These are phyloP conservation scores for Pycnomerus fuliginosus DNA, from an alignment of 2,888 invertebrate species.

Conservation along the genomic window DNA sequence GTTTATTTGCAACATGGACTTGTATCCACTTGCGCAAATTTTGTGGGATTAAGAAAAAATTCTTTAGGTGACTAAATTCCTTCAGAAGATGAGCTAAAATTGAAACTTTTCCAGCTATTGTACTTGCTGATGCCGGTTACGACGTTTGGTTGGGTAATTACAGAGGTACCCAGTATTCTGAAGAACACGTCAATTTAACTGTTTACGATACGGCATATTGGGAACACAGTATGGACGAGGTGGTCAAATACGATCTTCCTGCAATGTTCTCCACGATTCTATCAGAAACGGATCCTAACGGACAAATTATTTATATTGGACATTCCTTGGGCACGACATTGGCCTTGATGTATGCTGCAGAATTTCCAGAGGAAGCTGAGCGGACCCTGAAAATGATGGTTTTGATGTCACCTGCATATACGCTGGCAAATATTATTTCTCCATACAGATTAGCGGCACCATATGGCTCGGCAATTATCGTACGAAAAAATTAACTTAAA, in stretches of 20 bases:
- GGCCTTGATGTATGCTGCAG: conserved; percentile 67
- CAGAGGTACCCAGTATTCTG: conserved; percentile 45
- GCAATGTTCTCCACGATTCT: conserved; percentile 37
- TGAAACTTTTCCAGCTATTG: too few species aligned
- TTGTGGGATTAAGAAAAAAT: conserved; percentile 42
- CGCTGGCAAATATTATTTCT: conserved; percentile 59
- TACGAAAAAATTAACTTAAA: conserved; percentile 1
- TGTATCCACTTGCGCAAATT: conserved; percentile 40
- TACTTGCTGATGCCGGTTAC: conserved; percentile 56
- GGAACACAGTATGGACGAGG: conserved; percentile 46
- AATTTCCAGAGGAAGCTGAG: conserved; percentile 67
- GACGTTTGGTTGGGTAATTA: conserved; percentile 60
- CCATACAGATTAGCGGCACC: conserved; percentile 66
- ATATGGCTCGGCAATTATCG: conserved; percentile 44
- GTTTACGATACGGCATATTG: conserved; percentile 42
- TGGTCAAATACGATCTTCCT: conserved; percentile 43
- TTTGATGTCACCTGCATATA: conserved; percentile 69
- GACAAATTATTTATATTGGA: conserved; percentile 70
- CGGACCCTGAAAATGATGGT: conserved; percentile 63
- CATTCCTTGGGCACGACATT: conserved; percentile 86
- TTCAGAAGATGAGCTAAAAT: too few species aligned
- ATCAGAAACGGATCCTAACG: conserved; percentile 33
- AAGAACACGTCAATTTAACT: conserved; percentile 41
- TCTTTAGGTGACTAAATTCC: too few species aligned
- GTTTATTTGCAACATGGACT: conserved; percentile 45